These are phyloP conservation scores for Tragopan temminckii DNA, from an alignment of 2,797 vertebrate species.

Conservation along the genomic window DNA sequence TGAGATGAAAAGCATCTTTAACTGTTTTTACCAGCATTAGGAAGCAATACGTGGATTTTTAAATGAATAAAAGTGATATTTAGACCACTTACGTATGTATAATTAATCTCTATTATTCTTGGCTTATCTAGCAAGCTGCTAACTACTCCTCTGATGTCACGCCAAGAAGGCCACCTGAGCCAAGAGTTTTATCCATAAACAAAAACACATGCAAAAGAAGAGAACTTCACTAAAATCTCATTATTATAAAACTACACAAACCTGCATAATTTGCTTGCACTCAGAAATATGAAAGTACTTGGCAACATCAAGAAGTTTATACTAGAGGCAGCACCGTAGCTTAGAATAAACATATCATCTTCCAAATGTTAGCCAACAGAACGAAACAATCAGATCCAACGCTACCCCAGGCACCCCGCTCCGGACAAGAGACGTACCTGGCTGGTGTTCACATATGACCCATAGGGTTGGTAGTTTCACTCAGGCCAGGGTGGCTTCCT, in stretches of 20 bases:
- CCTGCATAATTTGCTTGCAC: neutral
- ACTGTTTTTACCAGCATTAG: neutral
- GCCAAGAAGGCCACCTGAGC: conserved; percentile 63
- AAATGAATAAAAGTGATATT: conserved; percentile 19
- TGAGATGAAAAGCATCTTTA: neutral
- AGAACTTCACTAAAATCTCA: neutral
- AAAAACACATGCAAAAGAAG: neutral
- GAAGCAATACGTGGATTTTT: conserved; percentile 19
- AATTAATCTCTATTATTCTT: conserved; percentile 27
- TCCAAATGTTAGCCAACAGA: rapidly evolving
- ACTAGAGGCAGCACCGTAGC: neutral
- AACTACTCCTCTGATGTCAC: conserved; percentile 30
- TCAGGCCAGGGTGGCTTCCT: conserved; percentile 92
- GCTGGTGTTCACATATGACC: conserved; percentile 95
- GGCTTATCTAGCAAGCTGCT: conserved; percentile 50
- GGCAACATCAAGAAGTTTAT: neutral
- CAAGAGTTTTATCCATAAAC: conserved; percentile 36
- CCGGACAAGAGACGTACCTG: conserved; percentile 70
- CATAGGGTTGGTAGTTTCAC: conserved; percentile 97
- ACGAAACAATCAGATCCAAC: neutral
- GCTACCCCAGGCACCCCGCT: neutral
- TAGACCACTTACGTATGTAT: conserved; percentile 11
- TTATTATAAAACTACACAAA: neutral
- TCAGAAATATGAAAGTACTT: neutral
- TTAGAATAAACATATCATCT: rapidly evolving